phyloP scores from a whole-genome alignment of 2,888 invertebrate species.

The Hemistola chrysoprasaria region DNA sequence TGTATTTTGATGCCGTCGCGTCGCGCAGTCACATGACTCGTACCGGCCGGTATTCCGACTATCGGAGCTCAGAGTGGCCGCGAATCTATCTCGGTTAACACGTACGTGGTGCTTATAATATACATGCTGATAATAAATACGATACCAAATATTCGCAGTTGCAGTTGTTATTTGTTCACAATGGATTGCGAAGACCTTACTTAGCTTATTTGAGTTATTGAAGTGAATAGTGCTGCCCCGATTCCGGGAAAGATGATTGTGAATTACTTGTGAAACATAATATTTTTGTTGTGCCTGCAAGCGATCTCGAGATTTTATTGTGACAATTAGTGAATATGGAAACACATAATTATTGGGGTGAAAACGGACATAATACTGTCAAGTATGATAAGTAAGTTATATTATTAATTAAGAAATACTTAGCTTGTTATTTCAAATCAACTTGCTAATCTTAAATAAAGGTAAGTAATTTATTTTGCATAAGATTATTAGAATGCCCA shows the following conservation, averaged over 20 bases:
- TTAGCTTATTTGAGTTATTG: conserved; percentile 31
- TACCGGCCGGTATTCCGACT: conserved; percentile 51
- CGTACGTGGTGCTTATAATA: conserved; percentile 35
- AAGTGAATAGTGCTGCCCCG: conserved; percentile 38
- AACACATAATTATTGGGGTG: conserved; percentile 72
- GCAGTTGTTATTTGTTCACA: conserved; percentile 38
- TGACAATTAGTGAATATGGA: conserved; percentile 68
- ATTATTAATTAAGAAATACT: background rate
- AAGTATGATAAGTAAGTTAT: conserved; percentile 72
- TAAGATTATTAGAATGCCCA: too few relatives aligned
- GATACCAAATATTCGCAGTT: conserved; percentile 38
- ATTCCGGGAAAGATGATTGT: conserved; percentile 40
- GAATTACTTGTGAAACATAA: conserved; percentile 35
- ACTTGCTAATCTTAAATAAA: too few relatives aligned
- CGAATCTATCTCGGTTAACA: conserved; percentile 41
- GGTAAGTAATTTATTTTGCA: too few relatives aligned
- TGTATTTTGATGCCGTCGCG: conserved; percentile 58
- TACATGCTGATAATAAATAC: conserved; percentile 49
- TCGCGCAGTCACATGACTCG: conserved; percentile 3
- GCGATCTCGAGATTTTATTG: conserved; percentile 49
- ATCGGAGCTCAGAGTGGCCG: conserved; percentile 44
- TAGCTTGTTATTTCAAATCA: too few relatives aligned
- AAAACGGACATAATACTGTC: conserved; percentile 60
- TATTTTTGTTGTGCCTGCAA: conserved; percentile 44
- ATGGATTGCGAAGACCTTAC: conserved; percentile 56